Evolutionary conservation across 2,113 vertebrate genomes (phyloP).

Genomic region (Lophochroa leadbeateri): DNA sequence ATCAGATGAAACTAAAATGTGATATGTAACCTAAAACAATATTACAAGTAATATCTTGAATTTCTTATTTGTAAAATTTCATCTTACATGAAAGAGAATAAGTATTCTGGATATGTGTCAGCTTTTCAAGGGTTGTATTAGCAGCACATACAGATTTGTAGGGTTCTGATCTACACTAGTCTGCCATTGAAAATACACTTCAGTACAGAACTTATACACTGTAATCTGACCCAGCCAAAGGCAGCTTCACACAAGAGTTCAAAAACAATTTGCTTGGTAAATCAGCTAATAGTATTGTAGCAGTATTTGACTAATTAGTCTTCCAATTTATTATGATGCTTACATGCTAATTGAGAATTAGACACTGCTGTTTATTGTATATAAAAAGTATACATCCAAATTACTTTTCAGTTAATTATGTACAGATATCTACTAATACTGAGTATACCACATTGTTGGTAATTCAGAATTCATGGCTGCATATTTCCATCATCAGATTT

Average conservation of each 20-base stretch:
- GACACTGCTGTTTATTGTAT: background rate
- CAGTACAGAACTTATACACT: background rate
- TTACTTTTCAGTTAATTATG: background rate
- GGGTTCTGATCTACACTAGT: background rate
- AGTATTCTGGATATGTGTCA: background rate
- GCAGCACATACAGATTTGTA: background rate
- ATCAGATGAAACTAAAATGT: background rate
- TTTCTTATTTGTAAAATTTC: background rate
- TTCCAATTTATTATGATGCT: slow-evolving; percentile 27
- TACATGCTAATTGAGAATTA: slow-evolving; percentile 22
- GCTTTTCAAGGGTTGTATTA: background rate
- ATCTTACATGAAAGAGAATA: background rate
- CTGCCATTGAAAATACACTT: background rate
- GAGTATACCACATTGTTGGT: background rate
- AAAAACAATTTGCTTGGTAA: slow-evolving; percentile 27
- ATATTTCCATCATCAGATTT: background rate
- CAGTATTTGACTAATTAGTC: slow-evolving; percentile 44
- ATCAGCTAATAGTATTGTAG: slow-evolving; percentile 19
- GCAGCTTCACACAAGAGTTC: background rate
- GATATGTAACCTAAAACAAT: background rate
- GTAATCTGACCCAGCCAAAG: background rate
- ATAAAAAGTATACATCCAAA: background rate
- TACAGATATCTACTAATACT: background rate
- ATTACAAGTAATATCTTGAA: background rate
- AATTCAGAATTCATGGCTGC: background rate